Conservation (phyloP, 2,113 vertebrate genomes). For the Tupaia tana region DNA sequence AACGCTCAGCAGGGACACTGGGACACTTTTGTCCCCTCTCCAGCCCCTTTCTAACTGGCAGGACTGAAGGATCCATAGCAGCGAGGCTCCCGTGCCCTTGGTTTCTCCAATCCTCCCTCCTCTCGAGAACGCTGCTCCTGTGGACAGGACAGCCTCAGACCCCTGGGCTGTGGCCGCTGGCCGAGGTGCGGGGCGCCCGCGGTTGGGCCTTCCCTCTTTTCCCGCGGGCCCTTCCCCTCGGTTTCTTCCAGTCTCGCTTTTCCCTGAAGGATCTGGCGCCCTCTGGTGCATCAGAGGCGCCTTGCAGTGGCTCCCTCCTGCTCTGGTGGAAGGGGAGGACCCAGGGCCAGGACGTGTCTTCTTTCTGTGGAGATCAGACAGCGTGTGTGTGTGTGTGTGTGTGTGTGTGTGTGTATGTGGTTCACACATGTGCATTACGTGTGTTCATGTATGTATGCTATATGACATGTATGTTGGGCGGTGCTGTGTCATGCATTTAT, state of each 20-base stretch:
- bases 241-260: accelerated
- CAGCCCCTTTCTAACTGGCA: background rate
- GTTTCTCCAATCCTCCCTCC: background rate
- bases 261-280: constrained; percentile 34
- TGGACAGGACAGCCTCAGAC: background rate
- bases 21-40: accelerated
- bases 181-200: background rate
- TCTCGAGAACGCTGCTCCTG: background rate
- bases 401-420: background rate
- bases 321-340: accelerated
- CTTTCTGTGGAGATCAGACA: accelerated
- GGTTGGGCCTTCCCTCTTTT: background rate
- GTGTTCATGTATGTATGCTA: background rate
- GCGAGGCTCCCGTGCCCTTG: background rate
- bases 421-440: accelerated
- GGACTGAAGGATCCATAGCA: background rate
- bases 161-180: background rate
- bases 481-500: background rate
- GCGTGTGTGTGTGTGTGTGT: background rate
- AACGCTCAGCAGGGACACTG: too few relatives aligned
- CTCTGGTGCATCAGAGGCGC: background rate
- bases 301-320: background rate
- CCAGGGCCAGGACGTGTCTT: accelerated
- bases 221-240: background rate
- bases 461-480: background rate